Evolutionary conservation across 2,797 vertebrate species (phyloP), one percentile per base, ranked within the genome.

Genomic region (Falco columbarius): DNA sequence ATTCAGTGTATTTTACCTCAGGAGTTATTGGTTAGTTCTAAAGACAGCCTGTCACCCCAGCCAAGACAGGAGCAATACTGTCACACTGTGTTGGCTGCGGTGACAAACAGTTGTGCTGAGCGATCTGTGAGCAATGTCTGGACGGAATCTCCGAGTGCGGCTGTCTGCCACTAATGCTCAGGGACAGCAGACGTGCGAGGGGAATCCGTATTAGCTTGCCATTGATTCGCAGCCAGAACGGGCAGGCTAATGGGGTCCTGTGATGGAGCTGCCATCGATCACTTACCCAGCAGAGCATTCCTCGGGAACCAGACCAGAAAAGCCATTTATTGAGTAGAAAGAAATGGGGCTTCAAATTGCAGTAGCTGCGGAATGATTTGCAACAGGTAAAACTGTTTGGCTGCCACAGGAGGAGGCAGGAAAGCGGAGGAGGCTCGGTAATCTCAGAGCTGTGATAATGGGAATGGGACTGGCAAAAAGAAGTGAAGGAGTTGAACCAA

Each of bases 61-160:
- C 0, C 1, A 59, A 46, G 44, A 73, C 46, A 94, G 58, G 32
- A 83, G 38, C n/a, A 36, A 21, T 7, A 9, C 54, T 27, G 22
- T 47, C 49, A 83, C 8, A 14, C 63, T 16, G 17, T 1, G 0
- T 11, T 11, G 23, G 32, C 46, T 2, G 2, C 1, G 0, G 5
- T 14, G 42, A n/a, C 73, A 59, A 72, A 80, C 16, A 17, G 56
- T 10, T n/a, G 18, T 1, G 3, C 29, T 34, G 86, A 89, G n/a
- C 47, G 38, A 59, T 34, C 24, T 40, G 54, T 46, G 63, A 34
- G 38, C 62, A 21, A 14, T 0, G 1, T 16, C 47, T 51, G 77
- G 59, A 22, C 26, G 1, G 0, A 52, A 51, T 8, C 40, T 44
- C 61, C 7, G 21, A 51, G 32, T 8, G 16, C 1, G 1, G 21